Percentiles rank a stretch among this genome's conserved stretches.
phyloP scores from a whole-genome alignment of 2,888 invertebrate species.

The Meteorus colon region DNA sequence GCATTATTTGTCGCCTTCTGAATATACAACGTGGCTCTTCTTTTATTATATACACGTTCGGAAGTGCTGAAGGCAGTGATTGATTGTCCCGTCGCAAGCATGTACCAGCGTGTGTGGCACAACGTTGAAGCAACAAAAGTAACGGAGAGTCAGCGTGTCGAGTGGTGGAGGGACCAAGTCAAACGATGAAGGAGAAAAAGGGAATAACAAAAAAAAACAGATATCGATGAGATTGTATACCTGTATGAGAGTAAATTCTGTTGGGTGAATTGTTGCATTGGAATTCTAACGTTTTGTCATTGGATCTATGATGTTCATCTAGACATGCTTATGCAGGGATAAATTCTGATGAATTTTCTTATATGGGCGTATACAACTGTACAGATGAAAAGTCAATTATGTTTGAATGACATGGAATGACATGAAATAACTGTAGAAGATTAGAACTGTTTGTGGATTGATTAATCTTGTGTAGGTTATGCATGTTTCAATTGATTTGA shows the following conservation, averaged over 20 bases:
- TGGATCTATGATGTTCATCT: neutral
- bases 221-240: neutral
- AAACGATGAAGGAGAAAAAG: neutral
- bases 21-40: conserved; percentile 45
- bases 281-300: neutral
- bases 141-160: conserved; percentile 60
- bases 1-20: conserved; percentile 26
- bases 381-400: too few species aligned
- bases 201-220: neutral
- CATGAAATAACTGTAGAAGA: too few species aligned
- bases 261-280: neutral
- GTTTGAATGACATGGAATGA: too few species aligned
- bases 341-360: too few species aligned
- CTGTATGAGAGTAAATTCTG: neutral
- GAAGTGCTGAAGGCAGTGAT: conserved; percentile 61
- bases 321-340: too few species aligned
- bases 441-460: too few species aligned
- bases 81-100: conserved; percentile 71
- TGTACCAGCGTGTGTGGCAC: conserved; percentile 47
- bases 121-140: conserved; percentile 65
- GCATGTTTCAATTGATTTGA: too few species aligned
- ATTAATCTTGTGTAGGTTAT: too few species aligned
- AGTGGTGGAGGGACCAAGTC: neutral
- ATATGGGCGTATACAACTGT: too few species aligned
- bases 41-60: conserved; percentile 60